Conservation (phyloP, 2,797 vertebrate species). For the Vespertilio murinus region DNA sequence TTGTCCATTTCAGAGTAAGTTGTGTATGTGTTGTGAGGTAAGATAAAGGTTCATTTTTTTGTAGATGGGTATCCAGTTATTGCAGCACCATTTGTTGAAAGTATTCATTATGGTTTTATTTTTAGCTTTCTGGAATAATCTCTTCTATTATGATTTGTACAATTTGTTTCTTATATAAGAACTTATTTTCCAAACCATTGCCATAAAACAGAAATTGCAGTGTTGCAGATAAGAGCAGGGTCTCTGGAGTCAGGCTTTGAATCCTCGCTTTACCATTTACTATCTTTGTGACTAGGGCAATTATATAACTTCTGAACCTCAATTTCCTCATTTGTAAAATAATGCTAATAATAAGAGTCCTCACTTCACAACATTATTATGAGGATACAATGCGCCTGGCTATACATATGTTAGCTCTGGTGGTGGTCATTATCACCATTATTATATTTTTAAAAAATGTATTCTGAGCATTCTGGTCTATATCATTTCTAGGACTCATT, state of each 20-base stretch:
- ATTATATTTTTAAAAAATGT: neutral
- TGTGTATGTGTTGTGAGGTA: neutral
- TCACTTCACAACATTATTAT: neutral
- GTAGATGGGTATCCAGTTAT: neutral
- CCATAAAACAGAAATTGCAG: neutral
- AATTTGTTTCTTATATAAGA: neutral
- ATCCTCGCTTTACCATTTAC: neutral
- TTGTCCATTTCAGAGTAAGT: neutral
- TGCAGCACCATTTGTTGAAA: conserved; percentile 4
- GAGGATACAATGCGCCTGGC: neutral
- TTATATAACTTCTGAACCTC: neutral
- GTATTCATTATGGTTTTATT: neutral
- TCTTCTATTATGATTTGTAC: conserved; percentile 11
- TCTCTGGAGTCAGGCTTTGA: neutral
- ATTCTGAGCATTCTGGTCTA: neutral
- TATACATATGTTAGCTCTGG: neutral
- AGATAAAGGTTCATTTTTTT: neutral
- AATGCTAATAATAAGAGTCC: neutral
- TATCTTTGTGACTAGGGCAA: neutral
- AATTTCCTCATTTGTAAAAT: neutral
- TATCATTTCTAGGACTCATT: conserved; percentile 15
- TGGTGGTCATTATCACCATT: neutral
- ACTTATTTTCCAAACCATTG: neutral
- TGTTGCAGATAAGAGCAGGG: neutral
- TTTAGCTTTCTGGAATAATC: conserved; percentile 9